phyloP scores from a whole-genome alignment of 1,140 invertebrate species.

The Lepidostoma basale region DNA sequence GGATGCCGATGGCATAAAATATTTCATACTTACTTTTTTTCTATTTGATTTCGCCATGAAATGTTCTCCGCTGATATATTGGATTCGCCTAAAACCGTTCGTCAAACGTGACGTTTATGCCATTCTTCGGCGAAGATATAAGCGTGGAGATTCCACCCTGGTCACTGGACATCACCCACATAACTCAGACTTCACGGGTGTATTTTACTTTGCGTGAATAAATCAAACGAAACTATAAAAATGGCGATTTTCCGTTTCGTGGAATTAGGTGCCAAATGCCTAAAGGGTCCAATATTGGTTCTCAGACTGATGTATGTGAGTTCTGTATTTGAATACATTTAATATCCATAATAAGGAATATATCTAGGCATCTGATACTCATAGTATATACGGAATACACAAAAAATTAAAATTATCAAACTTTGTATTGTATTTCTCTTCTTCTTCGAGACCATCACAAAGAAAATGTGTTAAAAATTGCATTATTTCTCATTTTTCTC shows the following conservation, averaged over 20 bases:
- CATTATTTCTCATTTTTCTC: no score
- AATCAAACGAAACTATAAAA: slow-evolving; percentile 6
- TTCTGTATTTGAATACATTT: no score
- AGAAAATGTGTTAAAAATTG: no score
- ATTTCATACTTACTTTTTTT: background rate
- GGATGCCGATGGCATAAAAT: background rate
- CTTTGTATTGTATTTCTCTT: no score
- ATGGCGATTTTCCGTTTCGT: background rate
- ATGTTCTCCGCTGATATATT: slow-evolving; percentile 10
- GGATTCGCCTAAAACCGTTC: slow-evolving; percentile 13
- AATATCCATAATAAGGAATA: no score
- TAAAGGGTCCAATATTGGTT: no score
- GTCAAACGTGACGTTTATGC: slow-evolving; percentile 16
- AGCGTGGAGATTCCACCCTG: background rate
- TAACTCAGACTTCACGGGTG: background rate
- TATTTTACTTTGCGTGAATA: slow-evolving; percentile 15
- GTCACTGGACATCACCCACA: no score
- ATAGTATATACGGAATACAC: no score
- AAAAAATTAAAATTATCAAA: no score
- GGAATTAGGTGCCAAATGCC: background rate
- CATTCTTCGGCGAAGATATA: slow-evolving; percentile 9
- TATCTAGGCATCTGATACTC: no score
- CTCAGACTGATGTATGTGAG: no score
- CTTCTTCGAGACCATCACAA: no score
- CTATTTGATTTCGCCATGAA: background rate